Base-by-base conservation (phyloP, 92 coral and sea anemone species). In the Palythoa grandis region DNA sequence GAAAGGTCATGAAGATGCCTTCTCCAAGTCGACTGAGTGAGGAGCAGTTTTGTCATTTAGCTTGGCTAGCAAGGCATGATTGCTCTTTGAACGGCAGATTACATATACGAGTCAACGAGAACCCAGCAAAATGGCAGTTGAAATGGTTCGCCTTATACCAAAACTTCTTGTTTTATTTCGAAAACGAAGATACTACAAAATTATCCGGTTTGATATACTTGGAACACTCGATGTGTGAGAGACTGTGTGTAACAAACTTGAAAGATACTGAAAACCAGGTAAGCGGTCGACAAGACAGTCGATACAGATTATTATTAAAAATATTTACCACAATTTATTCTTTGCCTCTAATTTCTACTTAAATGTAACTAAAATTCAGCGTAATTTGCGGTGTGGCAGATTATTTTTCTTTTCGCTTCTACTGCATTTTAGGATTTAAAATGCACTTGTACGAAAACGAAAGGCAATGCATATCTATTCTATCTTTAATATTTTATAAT, bases 261-360 rank as follows among this genome's bases (percentile, higher is more conserved):
- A 95, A 93, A 85, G 99, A 95, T 74, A 54, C 82, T 43, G 96
- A 92, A 83, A 91, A 94, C 65, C 94, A 96, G 97, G 99, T 96
- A 87, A 66, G 90, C 25, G 10, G 22, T 4, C 69, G 8, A n/a
- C 22, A 43, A 12, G 24, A 13, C 10, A 47, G 53, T 38, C 83
- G 50, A 39, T 53, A 70, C 20, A 11, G 13, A 11, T 77, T 69
- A 29, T 0, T 11, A 69, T 29, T 69, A 25, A 19, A 14, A 6
- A 66, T 12, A 12, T 7, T 24, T 19, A 9, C 71, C 5, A 15
- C 7, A 66, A 7, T 69, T 78, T 38, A 63, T 29, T 43, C 73
- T 69, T 88, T 65, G 24, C 15, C 60, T 79, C 23, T 77, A 58
- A 86, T 80, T 82, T 82, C 56, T 67, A 70, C 84, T 83, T 70